Percentiles rank a stretch among this genome's conserved stretches.
phyloP scores from a whole-genome alignment of 1,140 invertebrate species.

The Macrobrachium rosenbergii region DNA sequence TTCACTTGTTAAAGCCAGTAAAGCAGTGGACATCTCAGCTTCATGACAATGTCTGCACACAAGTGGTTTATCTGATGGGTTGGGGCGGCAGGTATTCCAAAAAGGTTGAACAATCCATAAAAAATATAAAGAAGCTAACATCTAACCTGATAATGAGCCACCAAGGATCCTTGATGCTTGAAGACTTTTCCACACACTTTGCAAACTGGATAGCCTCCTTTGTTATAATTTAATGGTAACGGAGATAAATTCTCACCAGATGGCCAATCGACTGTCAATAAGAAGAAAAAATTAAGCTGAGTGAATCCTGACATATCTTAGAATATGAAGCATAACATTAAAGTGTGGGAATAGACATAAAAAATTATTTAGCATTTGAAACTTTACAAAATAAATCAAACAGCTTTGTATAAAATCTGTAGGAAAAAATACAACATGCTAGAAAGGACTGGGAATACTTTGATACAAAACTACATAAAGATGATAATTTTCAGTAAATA shows the following conservation, averaged over 20 bases:
- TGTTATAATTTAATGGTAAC: slow-evolving; percentile 54
- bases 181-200: slow-evolving; percentile 65
- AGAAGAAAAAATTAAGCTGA: neutral
- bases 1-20: too few relatives aligned
- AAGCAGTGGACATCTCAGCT: too few relatives aligned
- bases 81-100: too few relatives aligned
- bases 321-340: neutral
- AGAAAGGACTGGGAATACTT: too few relatives aligned
- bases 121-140: neutral
- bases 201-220: slow-evolving; percentile 63
- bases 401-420: too few relatives aligned
- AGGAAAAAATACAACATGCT: too few relatives aligned
- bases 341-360: neutral
- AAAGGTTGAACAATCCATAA: neutral
- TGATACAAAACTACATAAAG: too few relatives aligned
- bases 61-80: too few relatives aligned
- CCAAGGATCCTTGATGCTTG: slow-evolving; percentile 66
- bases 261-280: slow-evolving; percentile 36
- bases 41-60: too few relatives aligned
- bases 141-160: slow-evolving; percentile 65
- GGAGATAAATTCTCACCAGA: slow-evolving; percentile 36
- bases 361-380: too few relatives aligned
- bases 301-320: neutral
- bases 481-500: too few relatives aligned
- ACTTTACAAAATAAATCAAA: too few relatives aligned